These are phyloP conservation scores for Caenorhabditis japonica DNA, from an alignment of 2,888 invertebrate species.

Conservation along the genomic window DNA sequence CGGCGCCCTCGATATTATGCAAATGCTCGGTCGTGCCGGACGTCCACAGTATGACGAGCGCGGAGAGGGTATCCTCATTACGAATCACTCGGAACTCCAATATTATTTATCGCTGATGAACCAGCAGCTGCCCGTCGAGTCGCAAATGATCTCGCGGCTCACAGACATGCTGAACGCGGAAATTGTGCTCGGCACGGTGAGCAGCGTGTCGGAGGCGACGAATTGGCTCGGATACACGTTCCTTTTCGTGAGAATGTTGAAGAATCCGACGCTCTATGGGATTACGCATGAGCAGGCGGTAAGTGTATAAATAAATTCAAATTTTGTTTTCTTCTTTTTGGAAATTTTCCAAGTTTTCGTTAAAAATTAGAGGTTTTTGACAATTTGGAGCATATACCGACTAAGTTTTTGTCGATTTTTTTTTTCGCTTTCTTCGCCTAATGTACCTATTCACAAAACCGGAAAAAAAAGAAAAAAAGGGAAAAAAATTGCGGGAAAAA, in stretches of 20 bases:
- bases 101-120: conserved; percentile 97
- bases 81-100: conserved; percentile 97
- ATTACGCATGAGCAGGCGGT: conserved; percentile 80
- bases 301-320: no score
- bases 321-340: not conserved
- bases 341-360: no score
- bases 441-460: no score
- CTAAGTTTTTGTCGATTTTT: no score
- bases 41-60: conserved; percentile 98
- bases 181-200: conserved; percentile 93
- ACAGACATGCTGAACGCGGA: conserved; percentile 98
- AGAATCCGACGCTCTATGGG: conserved; percentile 90
- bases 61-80: conserved; percentile 95
- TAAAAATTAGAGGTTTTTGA: not conserved
- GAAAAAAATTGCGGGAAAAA: no score
- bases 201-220: conserved; percentile 90
- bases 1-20: conserved; percentile 95
- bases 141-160: conserved; percentile 91
- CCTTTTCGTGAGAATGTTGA: conserved; percentile 93
- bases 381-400: no score
- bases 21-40: conserved; percentile 98
- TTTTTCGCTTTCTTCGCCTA: no score
- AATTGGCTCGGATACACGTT: conserved; percentile 97
- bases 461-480: no score
- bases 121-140: conserved; percentile 97